A percentile compares a stretch with the other conserved stretches of the same genome.
phyloP scores from a whole-genome alignment of 1,140 invertebrate species.

The Drosophila rhopaloa region DNA sequence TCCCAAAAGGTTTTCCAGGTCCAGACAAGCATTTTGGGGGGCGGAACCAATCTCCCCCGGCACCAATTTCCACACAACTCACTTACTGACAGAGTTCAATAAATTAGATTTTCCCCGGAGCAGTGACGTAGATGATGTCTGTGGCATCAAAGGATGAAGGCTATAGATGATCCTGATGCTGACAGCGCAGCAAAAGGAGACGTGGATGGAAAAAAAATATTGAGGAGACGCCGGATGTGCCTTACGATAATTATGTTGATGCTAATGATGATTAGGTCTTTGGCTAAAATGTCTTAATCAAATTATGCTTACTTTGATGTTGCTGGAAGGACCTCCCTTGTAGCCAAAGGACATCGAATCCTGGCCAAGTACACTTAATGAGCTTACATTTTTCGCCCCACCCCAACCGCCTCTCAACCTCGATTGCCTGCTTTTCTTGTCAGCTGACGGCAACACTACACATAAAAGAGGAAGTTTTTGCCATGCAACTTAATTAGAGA shows the following conservation, averaged over 20 bases:
- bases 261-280: slow-evolving; percentile 82
- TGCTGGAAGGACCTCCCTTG: slow-evolving; percentile 41
- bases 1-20: slow-evolving; percentile 70
- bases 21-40: slow-evolving; percentile 13
- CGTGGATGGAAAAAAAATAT: slow-evolving; percentile 18
- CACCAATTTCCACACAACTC: slow-evolving; percentile 32
- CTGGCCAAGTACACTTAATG: slow-evolving; percentile 77
- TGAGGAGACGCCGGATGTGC: slow-evolving; percentile 54
- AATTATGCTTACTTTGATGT: slow-evolving; percentile 84
- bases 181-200: slow-evolving; percentile 41
- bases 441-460: slow-evolving; percentile 42
- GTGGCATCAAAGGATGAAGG: slow-evolving; percentile 62
- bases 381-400: slow-evolving; percentile 69
- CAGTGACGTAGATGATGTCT: slow-evolving; percentile 72
- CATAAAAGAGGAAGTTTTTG: slow-evolving; percentile 58
- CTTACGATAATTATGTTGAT: slow-evolving; percentile 74
- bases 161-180: slow-evolving; percentile 41
- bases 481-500: slow-evolving; percentile 80
- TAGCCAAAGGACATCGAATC: slow-evolving; percentile 44
- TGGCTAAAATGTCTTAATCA: slow-evolving; percentile 83
- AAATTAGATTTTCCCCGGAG: slow-evolving; percentile 64
- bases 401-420: slow-evolving; percentile 3
- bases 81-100: slow-evolving; percentile 66
- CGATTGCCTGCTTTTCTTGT: slow-evolving; percentile 58
- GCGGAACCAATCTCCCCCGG: slow-evolving; percentile 18